Conservation (phyloP, 1,140 invertebrate species). For the Pomacea maculata region DNA sequence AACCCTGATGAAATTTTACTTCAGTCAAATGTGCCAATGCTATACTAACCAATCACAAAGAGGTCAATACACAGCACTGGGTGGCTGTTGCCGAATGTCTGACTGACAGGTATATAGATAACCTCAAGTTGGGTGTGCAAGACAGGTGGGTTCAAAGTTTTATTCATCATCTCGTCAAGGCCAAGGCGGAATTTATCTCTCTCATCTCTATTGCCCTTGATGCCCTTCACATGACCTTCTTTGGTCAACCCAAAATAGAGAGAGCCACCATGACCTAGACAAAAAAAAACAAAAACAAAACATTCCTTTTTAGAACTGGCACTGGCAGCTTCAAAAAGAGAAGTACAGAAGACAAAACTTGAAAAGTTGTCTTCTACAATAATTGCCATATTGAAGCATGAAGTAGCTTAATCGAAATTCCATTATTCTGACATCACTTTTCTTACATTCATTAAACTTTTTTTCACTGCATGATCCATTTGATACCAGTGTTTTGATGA, state of each 20-base stretch:
- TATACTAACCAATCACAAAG: constrained; percentile 10
- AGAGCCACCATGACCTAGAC: constrained; percentile 35
- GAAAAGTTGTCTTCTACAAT: too few relatives aligned
- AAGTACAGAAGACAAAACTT: too few relatives aligned
- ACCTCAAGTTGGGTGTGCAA: constrained; percentile 34
- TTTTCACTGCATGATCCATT: too few relatives aligned
- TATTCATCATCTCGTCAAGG: constrained; percentile 35
- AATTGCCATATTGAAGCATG: too few relatives aligned
- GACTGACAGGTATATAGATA: constrained; percentile 19
- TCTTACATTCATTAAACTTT: too few relatives aligned
- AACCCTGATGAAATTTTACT: too few relatives aligned
- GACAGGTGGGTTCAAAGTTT: constrained; percentile 25
- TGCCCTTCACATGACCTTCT: constrained; percentile 22
- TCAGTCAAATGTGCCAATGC: too few relatives aligned
- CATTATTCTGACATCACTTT: too few relatives aligned
- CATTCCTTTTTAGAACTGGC: not conserved
- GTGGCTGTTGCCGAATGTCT: not conserved
- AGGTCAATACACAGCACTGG: not conserved
- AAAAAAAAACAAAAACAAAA: not conserved
- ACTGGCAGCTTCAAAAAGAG: too few relatives aligned
- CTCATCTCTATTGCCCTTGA: constrained; percentile 32
- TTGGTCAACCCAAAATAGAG: constrained; percentile 40
- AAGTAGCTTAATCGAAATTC: too few relatives aligned
- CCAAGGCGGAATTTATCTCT: constrained; percentile 36
- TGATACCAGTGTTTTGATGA: too few relatives aligned